A percentile compares a stretch with the other conserved stretches of the same genome.
Conservation (phyloP, 1,140 invertebrate species). For the Drosophila rhopaloa region DNA sequence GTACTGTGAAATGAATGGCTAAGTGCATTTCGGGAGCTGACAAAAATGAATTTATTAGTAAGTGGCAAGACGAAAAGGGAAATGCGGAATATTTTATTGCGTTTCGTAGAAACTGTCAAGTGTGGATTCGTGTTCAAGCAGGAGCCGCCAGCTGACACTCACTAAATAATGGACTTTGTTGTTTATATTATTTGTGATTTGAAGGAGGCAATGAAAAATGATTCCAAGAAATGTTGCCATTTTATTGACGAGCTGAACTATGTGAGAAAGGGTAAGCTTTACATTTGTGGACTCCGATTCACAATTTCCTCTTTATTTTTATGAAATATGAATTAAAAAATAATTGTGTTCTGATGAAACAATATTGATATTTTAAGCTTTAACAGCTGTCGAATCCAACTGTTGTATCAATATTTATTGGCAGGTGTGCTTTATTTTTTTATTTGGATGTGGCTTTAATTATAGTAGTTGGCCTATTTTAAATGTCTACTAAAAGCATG, state of each 20-base stretch:
- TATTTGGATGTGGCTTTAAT: no score
- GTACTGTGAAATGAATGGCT: conserved; percentile 30
- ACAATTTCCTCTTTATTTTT: not conserved
- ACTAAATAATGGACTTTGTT: conserved; percentile 22
- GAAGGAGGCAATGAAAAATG: conserved; percentile 4
- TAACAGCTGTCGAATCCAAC: no score
- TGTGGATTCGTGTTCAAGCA: conserved; percentile 52
- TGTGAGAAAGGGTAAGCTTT: not conserved
- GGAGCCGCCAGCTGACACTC: conserved; percentile 19
- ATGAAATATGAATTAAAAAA: not conserved
- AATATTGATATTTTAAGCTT: no score
- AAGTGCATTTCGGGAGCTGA: conserved; percentile 50
- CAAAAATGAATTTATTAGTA: conserved; percentile 63
- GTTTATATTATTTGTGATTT: conserved; percentile 12
- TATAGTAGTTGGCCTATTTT: no score
- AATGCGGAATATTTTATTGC: conserved; percentile 42
- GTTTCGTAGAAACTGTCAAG: conserved; percentile 56
- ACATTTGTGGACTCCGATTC: not conserved
- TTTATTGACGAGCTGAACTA: conserved; percentile 21
- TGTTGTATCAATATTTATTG: no score
- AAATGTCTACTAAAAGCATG: no score
- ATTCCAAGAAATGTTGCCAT: conserved; percentile 27
- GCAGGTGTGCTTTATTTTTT: no score
- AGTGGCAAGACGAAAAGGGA: conserved; percentile 17
- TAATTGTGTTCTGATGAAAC: conserved; percentile 4